A percentile compares a stretch with the other conserved stretches of the same genome.
phyloP scores from a whole-genome alignment of 1,140 invertebrate genomes.

The Xylocopa sonorina region DNA sequence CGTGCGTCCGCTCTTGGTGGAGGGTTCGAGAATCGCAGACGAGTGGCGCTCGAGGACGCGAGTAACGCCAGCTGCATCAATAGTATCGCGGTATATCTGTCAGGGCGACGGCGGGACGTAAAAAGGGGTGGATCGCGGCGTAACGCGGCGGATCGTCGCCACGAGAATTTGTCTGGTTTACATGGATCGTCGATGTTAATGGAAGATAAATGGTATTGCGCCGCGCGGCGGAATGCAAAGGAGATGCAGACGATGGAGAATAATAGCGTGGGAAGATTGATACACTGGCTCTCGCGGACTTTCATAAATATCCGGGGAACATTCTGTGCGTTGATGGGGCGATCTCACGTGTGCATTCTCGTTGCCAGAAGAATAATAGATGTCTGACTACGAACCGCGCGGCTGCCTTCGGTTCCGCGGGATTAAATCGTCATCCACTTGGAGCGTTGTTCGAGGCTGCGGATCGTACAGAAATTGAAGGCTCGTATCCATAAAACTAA shows the following conservation, averaged over 20 bases:
- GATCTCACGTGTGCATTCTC: background rate
- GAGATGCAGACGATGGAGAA: background rate
- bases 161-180: constrained; percentile 46
- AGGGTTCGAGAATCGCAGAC: background rate
- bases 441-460: too few relatives aligned
- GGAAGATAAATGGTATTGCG: constrained; percentile 49
- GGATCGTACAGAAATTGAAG: background rate
- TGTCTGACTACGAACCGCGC: too few relatives aligned
- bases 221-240: constrained; percentile 20
- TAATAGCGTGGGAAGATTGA: constrained; percentile 19
- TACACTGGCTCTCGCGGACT: constrained; percentile 20
- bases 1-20: background rate
- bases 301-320: constrained; percentile 32
- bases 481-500: background rate
- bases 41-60: constrained; percentile 33
- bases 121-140: constrained; percentile 16
- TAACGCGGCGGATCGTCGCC: background rate
- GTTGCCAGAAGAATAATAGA: too few relatives aligned
- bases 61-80: constrained; percentile 47
- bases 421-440: too few relatives aligned
- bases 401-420: too few relatives aligned
- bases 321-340: background rate
- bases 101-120: constrained; percentile 24
- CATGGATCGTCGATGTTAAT: constrained; percentile 45
- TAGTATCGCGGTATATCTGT: constrained; percentile 57